phyloP scores from a whole-genome alignment of 2,888 invertebrate genomes.

The Scaptomyza flava region DNA sequence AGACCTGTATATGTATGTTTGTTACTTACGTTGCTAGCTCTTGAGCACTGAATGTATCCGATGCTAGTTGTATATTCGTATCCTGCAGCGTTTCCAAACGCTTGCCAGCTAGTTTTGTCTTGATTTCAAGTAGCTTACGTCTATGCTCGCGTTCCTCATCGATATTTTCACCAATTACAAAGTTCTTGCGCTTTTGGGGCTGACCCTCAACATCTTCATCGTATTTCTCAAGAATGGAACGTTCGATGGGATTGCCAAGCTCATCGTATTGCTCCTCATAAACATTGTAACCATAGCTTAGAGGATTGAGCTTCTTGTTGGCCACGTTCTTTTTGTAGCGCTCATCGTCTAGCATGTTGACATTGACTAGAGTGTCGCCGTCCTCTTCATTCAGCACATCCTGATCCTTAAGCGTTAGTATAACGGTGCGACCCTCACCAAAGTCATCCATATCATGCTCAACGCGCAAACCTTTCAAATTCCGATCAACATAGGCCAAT shows the following conservation, averaged over 20 bases:
- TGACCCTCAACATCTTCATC: constrained; percentile 91
- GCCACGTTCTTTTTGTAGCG: constrained; percentile 93
- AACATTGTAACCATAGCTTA: constrained; percentile 94
- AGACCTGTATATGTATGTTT: not conserved
- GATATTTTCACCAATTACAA: constrained; percentile 90
- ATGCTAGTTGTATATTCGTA: constrained; percentile 89
- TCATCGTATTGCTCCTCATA: constrained; percentile 91
- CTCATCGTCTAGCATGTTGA: constrained; percentile 94
- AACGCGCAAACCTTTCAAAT: constrained; percentile 93
- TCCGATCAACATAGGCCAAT: constrained; percentile 88
- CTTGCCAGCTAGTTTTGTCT: constrained; percentile 87
- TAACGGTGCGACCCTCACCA: constrained; percentile 92
- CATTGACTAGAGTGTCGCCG: constrained; percentile 95
- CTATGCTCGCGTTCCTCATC: constrained; percentile 86
- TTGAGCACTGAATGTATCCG: constrained; percentile 94
- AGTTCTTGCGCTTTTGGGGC: constrained; percentile 88
- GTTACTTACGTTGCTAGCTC: constrained; percentile 90
- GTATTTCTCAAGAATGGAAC: constrained; percentile 94
- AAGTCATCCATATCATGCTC: constrained; percentile 91
- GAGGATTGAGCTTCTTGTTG: constrained; percentile 92
- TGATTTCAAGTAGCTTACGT: constrained; percentile 84
- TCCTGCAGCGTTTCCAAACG: constrained; percentile 90
- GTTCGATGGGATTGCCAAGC: constrained; percentile 87
- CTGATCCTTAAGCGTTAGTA: constrained; percentile 97
- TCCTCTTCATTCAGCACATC: constrained; percentile 94